Evolutionary conservation across 1,140 invertebrate species (phyloP), one percentile per base, ranked within the genome.

Genomic region (Rhopalosiphum maidis): DNA sequence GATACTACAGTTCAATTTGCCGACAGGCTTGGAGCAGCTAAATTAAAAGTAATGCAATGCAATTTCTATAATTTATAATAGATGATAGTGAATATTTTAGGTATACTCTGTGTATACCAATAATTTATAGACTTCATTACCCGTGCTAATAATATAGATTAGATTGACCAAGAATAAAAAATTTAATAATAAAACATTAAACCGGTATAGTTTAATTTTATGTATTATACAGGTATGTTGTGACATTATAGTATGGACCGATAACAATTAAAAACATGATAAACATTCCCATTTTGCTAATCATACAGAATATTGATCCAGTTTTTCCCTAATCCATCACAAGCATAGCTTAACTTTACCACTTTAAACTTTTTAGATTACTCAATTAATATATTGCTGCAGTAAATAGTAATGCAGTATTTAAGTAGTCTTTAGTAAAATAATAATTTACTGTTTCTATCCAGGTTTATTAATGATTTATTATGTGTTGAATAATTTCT

Each of bases 1-100:
- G 82, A 93, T 43, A 25, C 48, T 41, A 93, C 91, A 41, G 55
- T 93, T 86, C 82, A 86, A 51, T 86, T 93, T 86, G 46, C 91
- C n/a, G 77, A 93, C 25, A 25, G 15, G 7, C 1, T 93, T 21
- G 91, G 91, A 55, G 91, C 91, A 1, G 82, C 91, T 54, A 93
- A 93, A 86, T 43, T 93, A 37, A 93, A 35, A 54, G 91, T 93
- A 93, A 93, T 93, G 0, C 22, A 8, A 60, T 41, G 30, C 30
- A 51, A 8, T 51, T 51, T 51, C 2, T 51, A 51, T 51, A 21
- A 46, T 9, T 21, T 51, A 51, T 41, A 46, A 46, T 18, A n/a
- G 18, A 30, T 48, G 25, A 25, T 87, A 48, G 30, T 48, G 30
- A 9, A 30, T 15, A 25, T 43, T 85, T 37, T 22, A 83, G 41